These are phyloP conservation scores for Cyprinus carpio DNA, from an alignment of 2,113 vertebrate species.

Conservation along the genomic window DNA sequence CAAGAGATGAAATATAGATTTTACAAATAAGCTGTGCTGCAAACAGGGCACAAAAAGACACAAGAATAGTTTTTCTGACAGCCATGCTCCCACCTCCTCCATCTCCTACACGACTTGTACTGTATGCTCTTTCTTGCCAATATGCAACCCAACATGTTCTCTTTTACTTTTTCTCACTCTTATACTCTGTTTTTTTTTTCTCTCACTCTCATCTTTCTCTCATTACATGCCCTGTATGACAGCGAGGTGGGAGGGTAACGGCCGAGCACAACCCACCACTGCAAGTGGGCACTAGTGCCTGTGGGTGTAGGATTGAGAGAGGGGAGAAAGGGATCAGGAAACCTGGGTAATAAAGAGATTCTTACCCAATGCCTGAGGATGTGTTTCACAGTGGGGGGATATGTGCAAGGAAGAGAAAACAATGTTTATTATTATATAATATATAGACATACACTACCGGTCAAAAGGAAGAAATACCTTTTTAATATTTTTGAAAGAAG, in stretches of 20 bases:
- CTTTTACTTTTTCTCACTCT: neutral
- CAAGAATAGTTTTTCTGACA: constrained; percentile 13
- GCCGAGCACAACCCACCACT: constrained; percentile 13
- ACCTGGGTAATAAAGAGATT: constrained; percentile 24
- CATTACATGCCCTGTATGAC: constrained; percentile 35
- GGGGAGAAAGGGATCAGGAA: neutral
- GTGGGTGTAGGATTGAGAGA: neutral
- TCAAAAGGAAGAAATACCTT: neutral
- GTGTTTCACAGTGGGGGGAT: constrained; percentile 44
- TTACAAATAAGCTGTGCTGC: constrained; percentile 1
- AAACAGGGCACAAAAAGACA: neutral
- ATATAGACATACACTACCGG: neutral
- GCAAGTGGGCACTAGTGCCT: constrained; percentile 4
- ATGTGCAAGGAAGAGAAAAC: neutral
- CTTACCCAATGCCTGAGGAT: constrained; percentile 20
- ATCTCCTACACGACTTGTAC: neutral
- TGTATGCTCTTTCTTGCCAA: neutral
- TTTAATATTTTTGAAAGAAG: neutral
- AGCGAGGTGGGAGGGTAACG: constrained; percentile 37
- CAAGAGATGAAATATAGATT: constrained; percentile 27
- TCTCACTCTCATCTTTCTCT: neutral
- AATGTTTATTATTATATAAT: neutral
- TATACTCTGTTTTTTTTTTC: neutral
- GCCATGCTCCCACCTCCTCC: neutral
- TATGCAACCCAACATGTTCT: neutral